Base-by-base conservation (phyloP, 2,888 invertebrate species). In the Camponotus fellah region DNA sequence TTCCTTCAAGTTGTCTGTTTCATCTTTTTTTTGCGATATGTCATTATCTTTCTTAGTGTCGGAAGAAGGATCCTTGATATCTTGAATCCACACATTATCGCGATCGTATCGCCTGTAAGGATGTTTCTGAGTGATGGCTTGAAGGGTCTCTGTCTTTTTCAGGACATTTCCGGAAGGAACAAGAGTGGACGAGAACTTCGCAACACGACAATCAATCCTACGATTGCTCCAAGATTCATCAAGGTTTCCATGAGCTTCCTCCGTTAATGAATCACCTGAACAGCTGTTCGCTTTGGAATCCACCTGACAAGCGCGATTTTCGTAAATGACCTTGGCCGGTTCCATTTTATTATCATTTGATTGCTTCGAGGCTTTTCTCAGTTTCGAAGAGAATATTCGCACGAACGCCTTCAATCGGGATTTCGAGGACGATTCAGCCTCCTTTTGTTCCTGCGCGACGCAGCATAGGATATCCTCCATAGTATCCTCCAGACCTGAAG, bases 251-350 rank as follows among this genome's bases (percentile, higher is more conserved):
- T n/a, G 21, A 4, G 75, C 26, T 17, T 75, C 74, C 21, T 86
- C 83, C 12, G 75, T 10, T 49, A 74, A 58, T 9, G 85, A 90
- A 21, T 81, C 74, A 4, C 71, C 89, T 43, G 87, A 91, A 14
- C 77, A 85, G n/a, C 86, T 85, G 0, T 85, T 86, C 21, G 56
- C 66, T 6, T 75, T 72, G 6, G 91, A 91, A 12, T 86, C 85
- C 10, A 64, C 85, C 4, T 60, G 87, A 58, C 89, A 93, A 4
- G 87, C 85, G 5, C 62, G 74, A 49, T 93, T 93, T 46, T 89
- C 69, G 58, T 92, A 93, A 17, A 93, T 88, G 2, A 93, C 43
- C 46, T 68, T 87, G 1, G 87, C 82, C 6, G 76, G 40, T 46
- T 66, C 71, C 9, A 9, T 68, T 9, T 53, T 34, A 9, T 14